Conservation (phyloP, 2,113 vertebrate genomes). For the Motacilla tschutschensis region DNA sequence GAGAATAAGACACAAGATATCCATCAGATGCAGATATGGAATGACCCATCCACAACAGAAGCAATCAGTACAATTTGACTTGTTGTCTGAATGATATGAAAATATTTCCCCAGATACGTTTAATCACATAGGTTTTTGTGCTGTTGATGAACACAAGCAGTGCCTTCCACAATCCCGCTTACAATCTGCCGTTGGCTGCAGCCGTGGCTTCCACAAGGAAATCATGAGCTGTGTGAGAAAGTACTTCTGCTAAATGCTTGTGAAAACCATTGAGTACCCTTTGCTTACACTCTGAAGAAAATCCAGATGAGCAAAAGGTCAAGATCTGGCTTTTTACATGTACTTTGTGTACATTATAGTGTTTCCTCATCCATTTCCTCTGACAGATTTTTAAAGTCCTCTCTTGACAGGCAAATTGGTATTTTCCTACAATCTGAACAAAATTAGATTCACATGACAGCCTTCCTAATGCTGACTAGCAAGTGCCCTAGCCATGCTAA, state of each 20-base stretch:
- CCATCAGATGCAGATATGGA: background rate
- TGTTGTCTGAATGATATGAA: background rate
- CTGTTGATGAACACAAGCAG: background rate
- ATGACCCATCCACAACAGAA: background rate
- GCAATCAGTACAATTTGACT: background rate
- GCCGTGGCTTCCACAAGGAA: background rate
- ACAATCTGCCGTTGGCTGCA: background rate
- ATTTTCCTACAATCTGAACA: slow-evolving; percentile 41
- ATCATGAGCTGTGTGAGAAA: background rate
- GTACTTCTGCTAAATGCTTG: background rate
- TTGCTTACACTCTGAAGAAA: background rate
- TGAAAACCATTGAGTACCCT: background rate
- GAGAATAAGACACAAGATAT: background rate
- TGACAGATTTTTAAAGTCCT: slow-evolving; percentile 19
- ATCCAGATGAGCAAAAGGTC: background rate
- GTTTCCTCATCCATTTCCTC: slow-evolving; percentile 44
- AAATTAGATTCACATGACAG: slow-evolving; percentile 52
- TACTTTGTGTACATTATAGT: slow-evolving; percentile 27
- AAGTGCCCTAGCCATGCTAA: slow-evolving; percentile 28
- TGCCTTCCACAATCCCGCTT: background rate
- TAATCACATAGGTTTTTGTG: background rate
- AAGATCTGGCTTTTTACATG: slow-evolving; percentile 14
- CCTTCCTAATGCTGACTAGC: slow-evolving; percentile 42
- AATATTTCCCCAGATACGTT: background rate
- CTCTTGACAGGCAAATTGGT: slow-evolving; percentile 28